These are phyloP conservation scores for Phrynocephalus vlangalii DNA, from an alignment of 2,797 vertebrate genomes.

Conservation along the genomic window DNA sequence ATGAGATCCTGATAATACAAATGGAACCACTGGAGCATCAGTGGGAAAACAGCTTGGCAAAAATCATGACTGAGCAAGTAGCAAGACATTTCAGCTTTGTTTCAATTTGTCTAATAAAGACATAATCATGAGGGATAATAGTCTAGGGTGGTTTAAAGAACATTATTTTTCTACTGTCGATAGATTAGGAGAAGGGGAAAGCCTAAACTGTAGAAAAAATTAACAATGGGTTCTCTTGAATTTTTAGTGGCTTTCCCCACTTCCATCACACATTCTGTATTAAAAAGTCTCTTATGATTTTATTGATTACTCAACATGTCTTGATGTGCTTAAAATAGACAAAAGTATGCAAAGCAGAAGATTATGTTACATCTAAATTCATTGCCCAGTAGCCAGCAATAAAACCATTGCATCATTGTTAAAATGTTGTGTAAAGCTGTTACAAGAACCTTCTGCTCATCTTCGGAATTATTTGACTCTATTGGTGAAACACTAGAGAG, in stretches of 20 bases:
- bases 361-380: background rate
- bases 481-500: background rate
- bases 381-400: slow-evolving; percentile 23
- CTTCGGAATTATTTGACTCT: slow-evolving; percentile 33
- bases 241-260: slow-evolving; percentile 33
- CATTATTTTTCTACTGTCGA: slow-evolving; percentile 15
- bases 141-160: background rate
- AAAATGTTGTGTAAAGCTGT: rapidly evolving
- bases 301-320: slow-evolving; percentile 53
- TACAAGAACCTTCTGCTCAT: slow-evolving; percentile 13
- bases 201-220: background rate
- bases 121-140: slow-evolving; percentile 3
- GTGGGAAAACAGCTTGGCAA: background rate
- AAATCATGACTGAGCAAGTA: background rate
- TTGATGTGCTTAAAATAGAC: slow-evolving; percentile 42
- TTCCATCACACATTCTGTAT: slow-evolving; percentile 17
- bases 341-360: slow-evolving; percentile 38
- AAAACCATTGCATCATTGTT: slow-evolving; percentile 28
- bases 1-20: background rate
- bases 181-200: background rate
- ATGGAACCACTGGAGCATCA: background rate
- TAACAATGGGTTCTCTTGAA: slow-evolving; percentile 47
- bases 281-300: slow-evolving; percentile 22
- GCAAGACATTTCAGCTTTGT: background rate
- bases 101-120: slow-evolving; percentile 18